These are phyloP conservation scores for Anarsia innoxiella DNA, from an alignment of 2,888 invertebrate species.

Conservation along the genomic window DNA sequence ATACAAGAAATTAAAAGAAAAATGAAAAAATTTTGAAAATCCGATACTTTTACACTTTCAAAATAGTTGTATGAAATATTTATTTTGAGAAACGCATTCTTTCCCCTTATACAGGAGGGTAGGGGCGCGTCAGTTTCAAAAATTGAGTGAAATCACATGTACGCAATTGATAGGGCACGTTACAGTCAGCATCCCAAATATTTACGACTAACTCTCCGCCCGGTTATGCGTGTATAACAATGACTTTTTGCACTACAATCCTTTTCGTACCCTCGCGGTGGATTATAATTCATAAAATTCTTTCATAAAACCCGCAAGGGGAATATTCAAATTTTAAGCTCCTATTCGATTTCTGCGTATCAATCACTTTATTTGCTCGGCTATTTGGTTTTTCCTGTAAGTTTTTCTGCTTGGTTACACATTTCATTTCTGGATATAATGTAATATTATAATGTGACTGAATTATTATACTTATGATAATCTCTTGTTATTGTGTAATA, in stretches of 20 bases:
- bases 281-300: constrained; percentile 1
- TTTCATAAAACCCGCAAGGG: no score
- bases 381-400: no score
- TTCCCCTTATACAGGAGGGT: constrained; percentile 24
- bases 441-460: no score
- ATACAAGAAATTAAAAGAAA: neutral
- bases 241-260: constrained; percentile 4
- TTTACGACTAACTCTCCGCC: constrained; percentile 9
- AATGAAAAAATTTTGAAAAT: no score
- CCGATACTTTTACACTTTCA: neutral
- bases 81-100: neutral
- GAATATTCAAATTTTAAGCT: no score
- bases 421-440: no score
- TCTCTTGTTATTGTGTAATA: no score
- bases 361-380: no score
- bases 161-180: constrained; percentile 60
- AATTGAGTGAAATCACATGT: constrained; percentile 72
- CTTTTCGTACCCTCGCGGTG: constrained; percentile 2
- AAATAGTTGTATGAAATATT: neutral
- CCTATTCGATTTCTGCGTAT: no score
- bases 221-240: neutral
- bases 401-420: no score
- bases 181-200: constrained; percentile 10
- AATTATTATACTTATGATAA: no score
- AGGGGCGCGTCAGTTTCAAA: constrained; percentile 70